Percentiles rank a stretch among this genome's conserved stretches.
Evolutionary conservation across 2,113 vertebrate species (phyloP).

Genomic region (Bujurquina vittata): DNA sequence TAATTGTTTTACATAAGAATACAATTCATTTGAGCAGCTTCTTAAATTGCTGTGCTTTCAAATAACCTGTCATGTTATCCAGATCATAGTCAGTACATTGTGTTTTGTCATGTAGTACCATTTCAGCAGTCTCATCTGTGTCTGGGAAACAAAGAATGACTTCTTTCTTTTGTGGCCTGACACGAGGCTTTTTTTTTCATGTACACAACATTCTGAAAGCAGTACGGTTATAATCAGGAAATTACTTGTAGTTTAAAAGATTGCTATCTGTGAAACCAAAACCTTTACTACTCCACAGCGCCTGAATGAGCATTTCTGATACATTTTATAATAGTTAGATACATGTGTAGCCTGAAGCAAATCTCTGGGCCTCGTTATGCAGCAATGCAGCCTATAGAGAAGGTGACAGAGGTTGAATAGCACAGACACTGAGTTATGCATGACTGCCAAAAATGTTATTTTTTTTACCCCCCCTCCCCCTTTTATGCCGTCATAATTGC

Average conservation of each 20-base stretch:
- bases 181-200: conserved; percentile 17
- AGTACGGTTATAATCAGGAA: neutral
- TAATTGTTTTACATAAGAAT: neutral
- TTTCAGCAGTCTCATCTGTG: conserved; percentile 31
- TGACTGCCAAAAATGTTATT: conserved; percentile 34
- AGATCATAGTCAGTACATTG: neutral
- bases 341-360: neutral
- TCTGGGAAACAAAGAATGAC: conserved; percentile 1
- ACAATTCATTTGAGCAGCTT: neutral
- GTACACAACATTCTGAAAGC: neutral
- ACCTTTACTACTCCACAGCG: neutral
- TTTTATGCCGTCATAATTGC: conserved; percentile 29
- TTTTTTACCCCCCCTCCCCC: conserved; percentile 2
- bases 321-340: neutral
- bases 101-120: conserved; percentile 17
- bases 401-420: conserved; percentile 16
- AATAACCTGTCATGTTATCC: neutral
- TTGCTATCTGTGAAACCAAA: conserved; percentile 29
- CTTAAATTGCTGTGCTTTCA: neutral
- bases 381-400: conserved; percentile 10
- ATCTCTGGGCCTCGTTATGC: conserved; percentile 22
- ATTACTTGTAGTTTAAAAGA: conserved; percentile 3
- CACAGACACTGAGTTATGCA: conserved; percentile 20
- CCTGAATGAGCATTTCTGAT: neutral
- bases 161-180: conserved; percentile 37